Evolutionary conservation across 1,140 invertebrate species (phyloP).

Genomic region (Drosophila auraria): DNA sequence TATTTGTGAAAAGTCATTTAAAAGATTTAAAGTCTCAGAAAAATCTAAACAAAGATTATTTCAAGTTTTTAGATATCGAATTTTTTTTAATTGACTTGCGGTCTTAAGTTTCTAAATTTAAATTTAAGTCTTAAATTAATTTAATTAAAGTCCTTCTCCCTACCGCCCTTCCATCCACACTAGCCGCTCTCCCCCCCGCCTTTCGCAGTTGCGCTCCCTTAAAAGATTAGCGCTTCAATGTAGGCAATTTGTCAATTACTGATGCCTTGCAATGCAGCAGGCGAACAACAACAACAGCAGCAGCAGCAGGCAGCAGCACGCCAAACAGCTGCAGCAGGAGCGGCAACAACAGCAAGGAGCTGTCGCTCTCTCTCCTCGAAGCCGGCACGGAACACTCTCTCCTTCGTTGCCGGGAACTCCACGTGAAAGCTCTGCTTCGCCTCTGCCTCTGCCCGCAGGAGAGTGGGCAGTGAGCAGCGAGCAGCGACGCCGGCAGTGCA

Average conservation of each 20-base stretch:
- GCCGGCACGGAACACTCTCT: conserved; percentile 4
- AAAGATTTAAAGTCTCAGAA: too few relatives aligned
- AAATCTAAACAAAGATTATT: too few relatives aligned
- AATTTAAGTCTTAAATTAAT: neutral
- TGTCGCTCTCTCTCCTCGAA: neutral
- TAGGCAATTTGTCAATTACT: conserved; percentile 53
- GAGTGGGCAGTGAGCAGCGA: conserved; percentile 11
- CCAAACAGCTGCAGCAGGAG: conserved; percentile 22
- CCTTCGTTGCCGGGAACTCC: conserved; percentile 10
- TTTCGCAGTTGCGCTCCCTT: conserved; percentile 5
- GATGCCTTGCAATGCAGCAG: conserved; percentile 35
- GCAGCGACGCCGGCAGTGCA: conserved; percentile 11
- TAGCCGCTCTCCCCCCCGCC: neutral
- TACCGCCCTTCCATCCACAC: neutral
- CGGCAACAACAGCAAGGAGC: neutral
- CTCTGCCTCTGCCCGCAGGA: conserved; percentile 7
- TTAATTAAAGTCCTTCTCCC: too few relatives aligned
- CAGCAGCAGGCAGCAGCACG: conserved; percentile 6
- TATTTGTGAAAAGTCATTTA: too few relatives aligned
- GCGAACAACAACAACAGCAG: conserved; percentile 17
- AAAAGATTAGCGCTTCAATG: conserved; percentile 47
- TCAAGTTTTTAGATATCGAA: too few relatives aligned
- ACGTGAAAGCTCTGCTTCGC: conserved; percentile 22
- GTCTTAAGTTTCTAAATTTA: neutral
- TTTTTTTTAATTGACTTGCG: too few relatives aligned